Base-by-base conservation (phyloP, 2,888 invertebrate genomes). In the Ashinkailepas kermadecensis region DNA sequence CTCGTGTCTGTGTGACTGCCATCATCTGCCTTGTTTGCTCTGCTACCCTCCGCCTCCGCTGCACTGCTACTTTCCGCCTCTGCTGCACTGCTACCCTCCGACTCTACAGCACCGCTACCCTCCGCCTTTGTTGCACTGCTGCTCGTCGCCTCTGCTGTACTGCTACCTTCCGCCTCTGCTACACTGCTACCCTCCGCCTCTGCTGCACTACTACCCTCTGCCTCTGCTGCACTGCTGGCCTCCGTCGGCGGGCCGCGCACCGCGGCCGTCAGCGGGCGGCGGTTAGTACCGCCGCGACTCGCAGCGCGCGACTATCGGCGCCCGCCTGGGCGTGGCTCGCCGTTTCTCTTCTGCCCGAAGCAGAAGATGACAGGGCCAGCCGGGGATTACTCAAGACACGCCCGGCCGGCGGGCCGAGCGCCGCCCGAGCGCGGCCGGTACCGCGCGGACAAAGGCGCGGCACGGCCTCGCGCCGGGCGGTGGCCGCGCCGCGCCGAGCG, bases 311-410 rank as follows among this genome's bases (percentile, higher is more conserved):
- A 74, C 74, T 74, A 74, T 74, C 74, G 74, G 56, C 21, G 10
- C 74, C 8, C 10, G 21, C 74, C 74, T 56, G 74, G 74, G 74
- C 74, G 74, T 74, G 74, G 74, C 74, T 56, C 54, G 74, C 74
- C 74, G 74, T 74, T 74, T 74, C 74, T 74, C 74, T 74, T 74
- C 74, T 56, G 74, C 74, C 74, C 74, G 18, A 74, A 74, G 74
- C 74, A 74, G 74, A 74, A 74, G 74, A 74, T 74, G 74, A 74
- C 74, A 70, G 70, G 74, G 74, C 74, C 74, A 74, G 74, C 54
- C 74, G 74, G 21, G 74, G 56, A 74, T 74, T 74, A 74, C 74
- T 74, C 74, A 74, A 74, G 74, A 74, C 74, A 74, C 74, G 74
- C 74, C 74, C 74, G 74, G 56, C 54, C 74, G 56, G 74, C 74